A percentile compares a stretch with the other conserved stretches of the same genome.
Evolutionary conservation across 1,140 invertebrate species (phyloP).

Genomic region (Zaprionus nigranus): DNA sequence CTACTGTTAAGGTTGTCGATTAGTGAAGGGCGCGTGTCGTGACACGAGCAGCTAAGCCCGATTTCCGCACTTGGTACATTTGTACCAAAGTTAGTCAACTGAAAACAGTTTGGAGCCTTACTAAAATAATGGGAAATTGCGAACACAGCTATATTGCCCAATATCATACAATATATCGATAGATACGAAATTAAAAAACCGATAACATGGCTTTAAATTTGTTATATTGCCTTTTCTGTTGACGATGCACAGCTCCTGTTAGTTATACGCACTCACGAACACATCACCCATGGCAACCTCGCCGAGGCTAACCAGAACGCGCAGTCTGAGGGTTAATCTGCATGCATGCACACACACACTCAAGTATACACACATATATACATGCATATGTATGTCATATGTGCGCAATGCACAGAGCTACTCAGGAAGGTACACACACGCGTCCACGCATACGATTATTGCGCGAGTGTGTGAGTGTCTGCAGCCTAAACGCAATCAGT

Average conservation of each 20-base stretch:
- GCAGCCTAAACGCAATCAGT: constrained; percentile 74
- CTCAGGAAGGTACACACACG: constrained; percentile 7
- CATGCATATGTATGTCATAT: constrained; percentile 26
- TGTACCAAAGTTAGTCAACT: not conserved
- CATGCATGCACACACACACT: not conserved
- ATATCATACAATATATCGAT: not conserved
- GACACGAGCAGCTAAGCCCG: too few relatives aligned
- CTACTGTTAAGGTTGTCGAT: not conserved
- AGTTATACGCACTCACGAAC: not conserved
- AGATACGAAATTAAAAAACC: not conserved
- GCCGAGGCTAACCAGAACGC: not conserved
- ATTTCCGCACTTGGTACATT: too few relatives aligned
- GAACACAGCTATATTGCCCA: too few relatives aligned
- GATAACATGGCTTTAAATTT: not conserved
- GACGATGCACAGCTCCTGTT: not conserved
- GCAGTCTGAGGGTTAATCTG: constrained; percentile 1
- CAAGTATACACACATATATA: not conserved
- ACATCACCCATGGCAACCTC: not conserved
- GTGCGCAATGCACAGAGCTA: constrained; percentile 27
- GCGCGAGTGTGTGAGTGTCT: constrained; percentile 32
- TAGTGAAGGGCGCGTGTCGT: not conserved
- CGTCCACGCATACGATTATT: not conserved
- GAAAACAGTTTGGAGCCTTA: too few relatives aligned
- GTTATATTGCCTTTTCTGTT: not conserved
- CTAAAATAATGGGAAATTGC: too few relatives aligned